phyloP scores from a whole-genome alignment of 2,888 invertebrate genomes.

The Parnassius mnemosyne region DNA sequence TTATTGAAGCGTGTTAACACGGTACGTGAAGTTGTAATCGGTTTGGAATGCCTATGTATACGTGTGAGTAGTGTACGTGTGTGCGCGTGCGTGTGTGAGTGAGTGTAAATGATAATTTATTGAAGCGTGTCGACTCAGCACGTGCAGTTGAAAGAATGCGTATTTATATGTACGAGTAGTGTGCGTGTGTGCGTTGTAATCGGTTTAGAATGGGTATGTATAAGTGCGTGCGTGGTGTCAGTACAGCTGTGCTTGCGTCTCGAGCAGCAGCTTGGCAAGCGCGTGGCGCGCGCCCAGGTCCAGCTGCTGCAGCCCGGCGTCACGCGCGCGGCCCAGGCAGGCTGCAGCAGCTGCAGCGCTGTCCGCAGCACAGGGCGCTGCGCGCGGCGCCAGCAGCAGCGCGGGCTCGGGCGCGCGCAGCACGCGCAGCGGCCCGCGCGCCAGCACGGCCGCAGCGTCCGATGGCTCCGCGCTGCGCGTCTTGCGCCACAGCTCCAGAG shows the following conservation, averaged over 20 bases:
- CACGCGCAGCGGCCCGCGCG: slow-evolving; percentile 81
- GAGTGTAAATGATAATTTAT: too few relatives aligned
- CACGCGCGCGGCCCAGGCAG: slow-evolving; percentile 35
- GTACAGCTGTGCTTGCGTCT: slow-evolving; percentile 58
- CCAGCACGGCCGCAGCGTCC: slow-evolving; percentile 59
- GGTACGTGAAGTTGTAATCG: too few relatives aligned
- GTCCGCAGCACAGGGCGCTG: slow-evolving; percentile 52
- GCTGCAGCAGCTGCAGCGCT: slow-evolving; percentile 8
- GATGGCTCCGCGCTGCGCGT: slow-evolving; percentile 25
- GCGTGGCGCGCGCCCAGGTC: slow-evolving; percentile 73
- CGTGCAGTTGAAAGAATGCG: too few relatives aligned
- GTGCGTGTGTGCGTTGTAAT: too few relatives aligned
- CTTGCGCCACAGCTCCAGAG: slow-evolving; percentile 2
- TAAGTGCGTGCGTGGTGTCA: slow-evolving; percentile 7
- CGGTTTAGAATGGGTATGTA: not conserved
- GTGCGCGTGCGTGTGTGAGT: too few relatives aligned
- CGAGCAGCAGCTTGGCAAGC: slow-evolving; percentile 80
- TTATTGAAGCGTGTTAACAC: too few relatives aligned
- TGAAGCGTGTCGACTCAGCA: too few relatives aligned
- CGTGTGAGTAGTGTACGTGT: not conserved
- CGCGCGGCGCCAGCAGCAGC: slow-evolving; percentile 57
- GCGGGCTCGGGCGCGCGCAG: slow-evolving; percentile 91
- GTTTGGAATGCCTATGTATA: too few relatives aligned
- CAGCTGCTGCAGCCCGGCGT: slow-evolving; percentile 37
- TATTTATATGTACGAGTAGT: too few relatives aligned